Percentiles rank a stretch among this genome's conserved stretches.
Conservation (phyloP, 2,113 vertebrate genomes). For the Semnornis frantzii region DNA sequence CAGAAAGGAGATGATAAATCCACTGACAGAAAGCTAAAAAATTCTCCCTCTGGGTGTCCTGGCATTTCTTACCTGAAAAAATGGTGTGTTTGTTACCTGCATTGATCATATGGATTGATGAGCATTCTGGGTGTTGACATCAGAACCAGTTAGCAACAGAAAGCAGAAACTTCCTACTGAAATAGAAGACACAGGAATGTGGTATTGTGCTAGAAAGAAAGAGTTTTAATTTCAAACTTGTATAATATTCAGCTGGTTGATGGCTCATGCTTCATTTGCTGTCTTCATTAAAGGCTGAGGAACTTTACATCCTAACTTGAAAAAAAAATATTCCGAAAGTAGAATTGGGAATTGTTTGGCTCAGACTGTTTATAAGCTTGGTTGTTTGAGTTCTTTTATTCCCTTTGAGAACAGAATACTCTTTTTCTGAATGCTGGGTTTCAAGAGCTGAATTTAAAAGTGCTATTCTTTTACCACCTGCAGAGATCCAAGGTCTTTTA, state of each 20-base stretch:
- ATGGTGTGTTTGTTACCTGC: neutral
- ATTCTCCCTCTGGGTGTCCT: neutral
- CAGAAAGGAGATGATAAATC: no score
- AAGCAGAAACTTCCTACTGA: neutral
- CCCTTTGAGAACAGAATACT: neutral
- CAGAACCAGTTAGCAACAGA: neutral
- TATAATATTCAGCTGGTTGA: neutral
- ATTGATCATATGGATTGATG: neutral
- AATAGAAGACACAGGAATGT: neutral
- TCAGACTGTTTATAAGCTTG: neutral
- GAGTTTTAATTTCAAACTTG: neutral
- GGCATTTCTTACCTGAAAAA: neutral
- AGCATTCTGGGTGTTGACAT: neutral
- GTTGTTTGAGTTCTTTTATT: neutral
- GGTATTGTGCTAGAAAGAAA: neutral
- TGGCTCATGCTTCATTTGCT: slow-evolving; percentile 20
- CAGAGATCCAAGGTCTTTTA: neutral
- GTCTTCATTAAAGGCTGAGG: neutral
- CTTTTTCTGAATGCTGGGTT: neutral
- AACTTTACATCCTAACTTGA: neutral
- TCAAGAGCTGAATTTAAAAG: neutral
- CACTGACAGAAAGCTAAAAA: neutral
- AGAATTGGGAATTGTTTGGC: neutral
- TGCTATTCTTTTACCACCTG: neutral
- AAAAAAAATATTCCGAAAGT: neutral